A percentile compares a stretch with the other conserved stretches of the same genome.
phyloP scores from a whole-genome alignment of 2,113 vertebrate genomes.

The Ceratotherium simum region DNA sequence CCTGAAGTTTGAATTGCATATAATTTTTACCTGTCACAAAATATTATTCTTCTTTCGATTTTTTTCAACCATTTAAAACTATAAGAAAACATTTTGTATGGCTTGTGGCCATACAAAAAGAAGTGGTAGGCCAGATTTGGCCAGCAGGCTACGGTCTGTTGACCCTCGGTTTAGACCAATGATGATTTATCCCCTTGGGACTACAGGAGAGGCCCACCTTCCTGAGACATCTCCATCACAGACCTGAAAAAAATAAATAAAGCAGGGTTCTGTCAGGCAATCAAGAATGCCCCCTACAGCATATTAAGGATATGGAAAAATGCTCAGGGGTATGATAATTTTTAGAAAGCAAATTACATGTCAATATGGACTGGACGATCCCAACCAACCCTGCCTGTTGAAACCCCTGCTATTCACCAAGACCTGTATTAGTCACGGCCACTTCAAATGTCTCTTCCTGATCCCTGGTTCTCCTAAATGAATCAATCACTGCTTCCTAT shows the following conservation, averaged over 20 bases:
- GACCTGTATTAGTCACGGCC: background rate
- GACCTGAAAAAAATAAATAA: background rate
- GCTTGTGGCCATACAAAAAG: too few species aligned
- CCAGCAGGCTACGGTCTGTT: background rate
- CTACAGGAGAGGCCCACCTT: background rate
- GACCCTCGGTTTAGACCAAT: background rate
- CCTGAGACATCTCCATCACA: background rate
- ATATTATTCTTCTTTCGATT: background rate
- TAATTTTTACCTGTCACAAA: background rate
- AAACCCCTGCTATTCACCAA: background rate
- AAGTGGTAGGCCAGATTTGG: background rate
- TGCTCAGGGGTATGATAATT: background rate
- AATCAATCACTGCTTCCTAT: background rate
- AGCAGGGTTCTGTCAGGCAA: background rate
- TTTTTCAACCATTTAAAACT: background rate
- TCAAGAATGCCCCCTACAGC: background rate
- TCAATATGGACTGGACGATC: background rate
- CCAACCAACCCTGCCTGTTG: background rate
- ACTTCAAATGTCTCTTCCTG: background rate
- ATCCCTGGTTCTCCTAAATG: background rate
- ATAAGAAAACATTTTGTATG: background rate
- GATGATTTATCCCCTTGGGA: background rate
- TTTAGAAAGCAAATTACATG: background rate
- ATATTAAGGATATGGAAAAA: background rate
- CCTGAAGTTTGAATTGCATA: background rate